A percentile compares a stretch with the other conserved stretches of the same genome.
These are phyloP conservation scores for Oedothorax gibbosus DNA, from an alignment of 1,140 invertebrate genomes.

Conservation along the genomic window DNA sequence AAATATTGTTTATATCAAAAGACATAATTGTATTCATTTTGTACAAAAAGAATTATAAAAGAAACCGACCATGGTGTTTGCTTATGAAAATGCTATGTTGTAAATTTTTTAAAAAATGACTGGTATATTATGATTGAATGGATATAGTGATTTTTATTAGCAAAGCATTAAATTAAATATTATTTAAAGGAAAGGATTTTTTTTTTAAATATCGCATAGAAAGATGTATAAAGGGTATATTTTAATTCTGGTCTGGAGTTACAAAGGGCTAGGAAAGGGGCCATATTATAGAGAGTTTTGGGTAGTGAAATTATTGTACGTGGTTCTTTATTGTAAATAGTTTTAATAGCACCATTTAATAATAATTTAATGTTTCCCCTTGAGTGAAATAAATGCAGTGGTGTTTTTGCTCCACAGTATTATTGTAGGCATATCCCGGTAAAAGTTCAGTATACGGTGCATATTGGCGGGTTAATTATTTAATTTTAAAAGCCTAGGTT, in stretches of 20 bases:
- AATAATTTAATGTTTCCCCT: conserved; percentile 58
- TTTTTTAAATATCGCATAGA: conserved; percentile 39
- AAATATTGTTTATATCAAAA: conserved; percentile 55
- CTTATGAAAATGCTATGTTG: conserved; percentile 14
- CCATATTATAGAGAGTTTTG: conserved; percentile 58
- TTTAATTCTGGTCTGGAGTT: conserved; percentile 53
- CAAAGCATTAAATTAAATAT: conserved; percentile 36
- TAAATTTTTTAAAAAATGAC: conserved; percentile 29
- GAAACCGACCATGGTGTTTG: conserved; percentile 10
- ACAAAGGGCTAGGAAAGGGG: conserved; percentile 56
- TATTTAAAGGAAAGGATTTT: conserved; percentile 32
- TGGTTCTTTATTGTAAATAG: conserved; percentile 58
- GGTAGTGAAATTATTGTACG: conserved; percentile 37
- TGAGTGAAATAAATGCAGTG: conserved; percentile 53
- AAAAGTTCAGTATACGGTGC: neutral
- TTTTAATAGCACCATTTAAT: conserved; percentile 30
- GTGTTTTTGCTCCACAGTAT: conserved; percentile 57
- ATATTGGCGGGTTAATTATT: neutral
- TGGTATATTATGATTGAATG: conserved; percentile 21
- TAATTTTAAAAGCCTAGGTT: neutral
- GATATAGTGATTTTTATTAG: conserved; percentile 37
- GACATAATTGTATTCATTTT: conserved; percentile 58
- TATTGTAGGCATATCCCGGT: conserved; percentile 47
- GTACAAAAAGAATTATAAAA: conserved; percentile 54
- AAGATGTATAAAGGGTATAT: conserved; percentile 50